Base-by-base conservation (phyloP, 2,797 vertebrate species). In the Poecilia wingei region DNA sequence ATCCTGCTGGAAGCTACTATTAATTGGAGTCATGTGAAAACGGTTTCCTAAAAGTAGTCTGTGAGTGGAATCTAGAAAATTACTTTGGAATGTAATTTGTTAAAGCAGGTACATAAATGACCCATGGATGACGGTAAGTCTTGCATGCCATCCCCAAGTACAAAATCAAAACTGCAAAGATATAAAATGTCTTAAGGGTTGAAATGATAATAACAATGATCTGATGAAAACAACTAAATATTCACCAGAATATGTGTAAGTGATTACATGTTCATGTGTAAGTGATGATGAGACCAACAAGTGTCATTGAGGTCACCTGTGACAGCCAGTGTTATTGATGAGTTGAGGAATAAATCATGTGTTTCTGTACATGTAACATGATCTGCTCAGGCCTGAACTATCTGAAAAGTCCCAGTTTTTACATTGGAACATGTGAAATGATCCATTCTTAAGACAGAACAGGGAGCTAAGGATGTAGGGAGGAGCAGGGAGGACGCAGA, bases 341-440 rank as follows among this genome's bases (percentile, higher is more conserved):
- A 33, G 22, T 69, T 57, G 39, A 8, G 45, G 81, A 31, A 75
- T 43, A 76, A 51, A 45, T 72, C 46, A 47, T 28, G 53, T 51
- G 51, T 81, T 75, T 71, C 43, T 28, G 8, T 41, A 55, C 16
- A 49, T 72, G 14, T 68, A 77, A 9, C 46, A 20, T 69, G 18
- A 64, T 83, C 74, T 47, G 69, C 79, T 86, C 73, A 81, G 82
- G 43, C 81, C 72, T 74, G 75, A 82, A 46, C 73, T 69, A 71
- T 86, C 76, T 83, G 75, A 82, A 70, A 79, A 81, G 46, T 51
- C 79, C 22, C 49, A 9, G 45, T 25, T 18, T 51, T 76, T 73
- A 72, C 86, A 66, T 88, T 83, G 84, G 47, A 88, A 79, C 68
- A 74, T 82, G 81, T 78, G 92, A 92, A 92, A 93, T 90, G 74